Evolutionary conservation across 2,113 vertebrate species (phyloP).

Genomic region (Phylloscopus trochilus): DNA sequence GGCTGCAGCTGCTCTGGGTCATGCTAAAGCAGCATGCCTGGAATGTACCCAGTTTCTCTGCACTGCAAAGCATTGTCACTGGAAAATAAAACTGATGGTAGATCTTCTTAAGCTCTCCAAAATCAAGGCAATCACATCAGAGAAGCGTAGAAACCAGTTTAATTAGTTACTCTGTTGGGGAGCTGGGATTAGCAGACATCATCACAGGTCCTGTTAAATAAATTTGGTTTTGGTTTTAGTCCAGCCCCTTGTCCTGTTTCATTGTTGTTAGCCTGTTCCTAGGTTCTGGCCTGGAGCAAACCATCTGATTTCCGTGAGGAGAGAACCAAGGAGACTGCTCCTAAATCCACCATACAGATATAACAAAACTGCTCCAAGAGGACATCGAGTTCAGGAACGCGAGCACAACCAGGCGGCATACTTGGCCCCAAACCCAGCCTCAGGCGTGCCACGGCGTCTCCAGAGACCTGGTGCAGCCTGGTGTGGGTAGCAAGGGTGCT

Average conservation of each 20-base stretch:
- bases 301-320: not conserved
- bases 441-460: not conserved
- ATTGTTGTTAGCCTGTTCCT: not conserved
- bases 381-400: not conserved
- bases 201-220: not conserved
- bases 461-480: not conserved
- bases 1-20: not conserved
- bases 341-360: not conserved
- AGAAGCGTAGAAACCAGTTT: not conserved
- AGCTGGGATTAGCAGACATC: not conserved
- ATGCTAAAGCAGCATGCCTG: not conserved
- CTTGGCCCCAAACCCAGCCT: not conserved
- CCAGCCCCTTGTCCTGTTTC: not conserved
- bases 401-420: not conserved
- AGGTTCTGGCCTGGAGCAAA: not conserved
- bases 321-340: not conserved
- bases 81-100: not conserved
- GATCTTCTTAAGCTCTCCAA: not conserved
- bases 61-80: not conserved
- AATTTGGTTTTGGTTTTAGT: not conserved
- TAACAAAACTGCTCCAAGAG: not conserved
- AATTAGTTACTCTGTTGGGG: not conserved
- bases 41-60: not conserved
- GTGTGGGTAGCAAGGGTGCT: not conserved
- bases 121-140: not conserved